Evolutionary conservation across 2,888 invertebrate genomes (phyloP).

Genomic region (Aplocera efformata): DNA sequence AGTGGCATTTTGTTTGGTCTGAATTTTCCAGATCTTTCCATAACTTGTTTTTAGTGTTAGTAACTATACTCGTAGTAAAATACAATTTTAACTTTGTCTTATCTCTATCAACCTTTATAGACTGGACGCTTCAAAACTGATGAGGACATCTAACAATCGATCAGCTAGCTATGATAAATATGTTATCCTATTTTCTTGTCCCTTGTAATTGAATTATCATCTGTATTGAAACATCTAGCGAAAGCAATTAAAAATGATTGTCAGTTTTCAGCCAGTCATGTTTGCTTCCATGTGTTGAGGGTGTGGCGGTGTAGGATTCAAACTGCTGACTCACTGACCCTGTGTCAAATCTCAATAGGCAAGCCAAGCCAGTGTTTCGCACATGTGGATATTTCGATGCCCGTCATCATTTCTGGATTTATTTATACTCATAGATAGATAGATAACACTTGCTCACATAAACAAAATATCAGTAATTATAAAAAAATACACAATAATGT

Average conservation of each 20-base stretch:
- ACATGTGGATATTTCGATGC: conserved; percentile 48
- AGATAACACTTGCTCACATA: no score
- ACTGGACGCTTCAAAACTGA: no score
- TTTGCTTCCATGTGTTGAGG: conserved; percentile 59
- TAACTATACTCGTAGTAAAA: no score
- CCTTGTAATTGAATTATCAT: conserved; percentile 53
- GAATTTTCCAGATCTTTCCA: no score
- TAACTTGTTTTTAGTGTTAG: no score
- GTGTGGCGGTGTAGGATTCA: conserved; percentile 35
- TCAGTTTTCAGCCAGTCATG: conserved; percentile 60
- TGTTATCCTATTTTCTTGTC: conserved; percentile 11
- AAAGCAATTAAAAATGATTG: conserved; percentile 71
- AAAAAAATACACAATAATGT: no score
- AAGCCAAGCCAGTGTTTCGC: conserved; percentile 57
- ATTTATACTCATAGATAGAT: conserved; percentile 9
- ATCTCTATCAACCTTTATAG: no score
- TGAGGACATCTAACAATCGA: no score
- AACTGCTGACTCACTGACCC: conserved; percentile 66
- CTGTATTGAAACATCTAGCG: conserved; percentile 39
- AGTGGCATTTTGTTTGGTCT: no score
- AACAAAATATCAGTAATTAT: no score
- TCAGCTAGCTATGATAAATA: no score
- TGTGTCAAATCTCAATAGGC: conserved; percentile 75
- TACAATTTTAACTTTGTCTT: no score
- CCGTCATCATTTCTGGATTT: conserved; percentile 9